Percentiles rank a stretch among this genome's conserved stretches.
phyloP scores from a whole-genome alignment of 2,113 vertebrate species.

The Pachyramphus minor region DNA sequence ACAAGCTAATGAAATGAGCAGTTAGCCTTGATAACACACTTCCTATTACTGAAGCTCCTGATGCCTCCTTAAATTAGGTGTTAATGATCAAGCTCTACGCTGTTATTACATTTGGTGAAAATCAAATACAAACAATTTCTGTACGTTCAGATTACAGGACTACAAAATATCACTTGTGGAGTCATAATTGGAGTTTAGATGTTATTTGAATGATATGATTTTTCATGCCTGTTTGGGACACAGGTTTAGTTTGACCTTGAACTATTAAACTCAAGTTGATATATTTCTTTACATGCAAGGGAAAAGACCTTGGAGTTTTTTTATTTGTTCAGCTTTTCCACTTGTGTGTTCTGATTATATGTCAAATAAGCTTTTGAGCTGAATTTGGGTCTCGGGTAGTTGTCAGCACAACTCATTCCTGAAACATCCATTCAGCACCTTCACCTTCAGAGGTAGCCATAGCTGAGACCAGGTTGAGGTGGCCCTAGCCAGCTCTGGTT shows the following conservation, averaged over 20 bases:
- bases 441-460: not conserved
- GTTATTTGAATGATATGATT: not conserved
- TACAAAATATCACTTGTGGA: not conserved
- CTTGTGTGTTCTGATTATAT: not conserved
- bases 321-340: not conserved
- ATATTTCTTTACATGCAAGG: not conserved
- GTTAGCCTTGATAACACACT: not conserved
- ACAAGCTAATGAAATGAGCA: slow-evolving; percentile 15
- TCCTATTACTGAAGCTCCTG: not conserved
- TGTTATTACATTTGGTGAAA: not conserved
- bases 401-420: not conserved
- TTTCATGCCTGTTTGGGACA: not conserved
- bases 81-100: not conserved
- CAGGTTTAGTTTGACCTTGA: not conserved
- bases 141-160: not conserved
- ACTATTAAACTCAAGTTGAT: not conserved
- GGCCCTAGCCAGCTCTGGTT: not conserved
- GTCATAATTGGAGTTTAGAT: not conserved
- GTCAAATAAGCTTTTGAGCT: not conserved
- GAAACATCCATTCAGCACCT: not conserved
- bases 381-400: not conserved
- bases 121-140: not conserved
- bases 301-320: not conserved
- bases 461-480: not conserved
- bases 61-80: not conserved